Conservation (phyloP, 2,797 vertebrate species). For the Enteromius radiatus region DNA sequence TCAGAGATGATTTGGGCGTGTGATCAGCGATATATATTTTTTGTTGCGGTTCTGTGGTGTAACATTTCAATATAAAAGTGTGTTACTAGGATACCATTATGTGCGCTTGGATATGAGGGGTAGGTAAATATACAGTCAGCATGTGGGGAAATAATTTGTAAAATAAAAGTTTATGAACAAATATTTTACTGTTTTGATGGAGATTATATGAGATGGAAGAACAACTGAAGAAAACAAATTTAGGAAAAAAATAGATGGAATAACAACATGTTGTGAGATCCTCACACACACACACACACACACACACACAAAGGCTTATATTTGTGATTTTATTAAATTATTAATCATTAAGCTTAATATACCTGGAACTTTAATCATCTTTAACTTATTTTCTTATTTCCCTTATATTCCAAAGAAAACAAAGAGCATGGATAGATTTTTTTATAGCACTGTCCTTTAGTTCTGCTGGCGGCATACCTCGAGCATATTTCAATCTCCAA, state of each 20-base stretch:
- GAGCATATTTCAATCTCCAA: constrained; percentile 61
- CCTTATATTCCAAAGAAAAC: constrained; percentile 9
- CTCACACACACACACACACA: background rate
- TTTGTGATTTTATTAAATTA: background rate
- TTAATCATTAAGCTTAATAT: background rate
- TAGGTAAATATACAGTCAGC: background rate
- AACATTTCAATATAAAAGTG: constrained; percentile 63
- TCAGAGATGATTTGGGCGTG: constrained; percentile 74
- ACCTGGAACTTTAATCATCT: background rate
- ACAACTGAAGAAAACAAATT: background rate
- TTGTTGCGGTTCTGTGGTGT: constrained; percentile 46
- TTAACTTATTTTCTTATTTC: background rate
- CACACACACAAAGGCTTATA: background rate
- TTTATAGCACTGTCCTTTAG: constrained; percentile 61
- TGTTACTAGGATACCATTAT: constrained; percentile 29
- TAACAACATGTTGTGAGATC: background rate
- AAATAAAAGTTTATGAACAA: background rate
- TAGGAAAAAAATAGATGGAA: background rate
- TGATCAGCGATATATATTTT: constrained; percentile 71
- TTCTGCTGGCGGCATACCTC: constrained; percentile 65
- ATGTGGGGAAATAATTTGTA: background rate
- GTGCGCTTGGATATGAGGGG: background rate
- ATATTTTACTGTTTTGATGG: background rate
- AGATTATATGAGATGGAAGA: background rate
- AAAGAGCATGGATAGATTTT: constrained; percentile 56